Base-by-base conservation (phyloP, 2,797 vertebrate genomes). In the Silurus aristotelis region DNA sequence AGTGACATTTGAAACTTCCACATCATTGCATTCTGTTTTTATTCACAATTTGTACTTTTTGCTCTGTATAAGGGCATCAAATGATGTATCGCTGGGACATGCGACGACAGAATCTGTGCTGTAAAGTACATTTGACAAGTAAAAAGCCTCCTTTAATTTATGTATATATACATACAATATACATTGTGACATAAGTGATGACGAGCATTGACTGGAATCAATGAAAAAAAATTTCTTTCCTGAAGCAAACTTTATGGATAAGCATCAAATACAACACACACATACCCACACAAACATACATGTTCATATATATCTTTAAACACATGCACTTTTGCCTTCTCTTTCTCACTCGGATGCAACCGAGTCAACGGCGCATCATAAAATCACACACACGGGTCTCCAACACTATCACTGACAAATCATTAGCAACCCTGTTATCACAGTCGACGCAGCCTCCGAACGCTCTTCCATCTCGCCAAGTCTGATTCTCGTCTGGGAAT, bases 371-470 rank as follows among this genome's bases (percentile, higher is more conserved):
- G 17, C 20, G 56, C 19, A 38, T 31, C 27, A 38, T 38, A 14
- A 77, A 43, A 19, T 78, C 75, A 60, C 60, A 13, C 60, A 17
- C 56, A 20, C 38, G 25, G 1, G 56, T 78, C 31, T 60, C 27
- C 15, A 12, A 14, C 15, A 12, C 70, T 48, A 48, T 72, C 70
- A 22, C 10, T 43, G 25, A 72, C 75, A 38, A 58, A 60, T 31
- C 27, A 58, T 31, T 78, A 61, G 10, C 20, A 61, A 78, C 56
- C 56, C 31, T 78, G 56, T 78, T 78, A 78, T 78, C 75, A 78
- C 56, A 38, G 17, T 60, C 75, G 60, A 27, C 20, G 75, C 75
- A 43, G 75, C 25, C 55, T 43, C 25, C 1, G 6, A 58, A 78
- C 22, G 12, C 75, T 78, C 27, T 4, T 82, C 56, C 80, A 84